Evolutionary conservation across 2,797 vertebrate genomes (phyloP).

Genomic region (Pseudomugil tenellus): DNA sequence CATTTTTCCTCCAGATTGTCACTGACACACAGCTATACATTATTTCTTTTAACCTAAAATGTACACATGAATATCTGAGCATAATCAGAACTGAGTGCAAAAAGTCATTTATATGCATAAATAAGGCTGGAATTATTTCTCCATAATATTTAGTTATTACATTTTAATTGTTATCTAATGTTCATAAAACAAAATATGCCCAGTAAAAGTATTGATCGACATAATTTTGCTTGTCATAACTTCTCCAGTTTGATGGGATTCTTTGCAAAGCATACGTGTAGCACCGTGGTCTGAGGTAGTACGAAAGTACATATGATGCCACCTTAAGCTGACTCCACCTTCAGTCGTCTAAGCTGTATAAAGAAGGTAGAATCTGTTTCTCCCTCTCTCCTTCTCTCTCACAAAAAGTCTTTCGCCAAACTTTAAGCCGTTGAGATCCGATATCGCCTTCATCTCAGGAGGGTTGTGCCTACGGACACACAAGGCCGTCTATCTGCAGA

Average conservation of each 20-base stretch:
- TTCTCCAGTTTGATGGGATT: background rate
- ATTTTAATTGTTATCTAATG: background rate
- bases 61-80: background rate
- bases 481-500: conserved; percentile 65
- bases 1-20: conserved; percentile 60
- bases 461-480: conserved; percentile 68
- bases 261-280: background rate
- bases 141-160: accelerated
- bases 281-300: conserved; percentile 13
- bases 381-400: conserved; percentile 65
- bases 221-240: background rate
- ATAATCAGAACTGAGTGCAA: background rate
- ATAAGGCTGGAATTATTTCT: background rate
- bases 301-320: conserved; percentile 71
- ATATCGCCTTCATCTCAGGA: conserved; percentile 76
- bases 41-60: too few species aligned
- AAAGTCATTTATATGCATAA: background rate
- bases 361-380: conserved; percentile 81
- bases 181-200: background rate
- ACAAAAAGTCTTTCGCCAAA: conserved; percentile 64
- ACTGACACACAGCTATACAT: conserved; percentile 8
- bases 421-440: conserved; percentile 70
- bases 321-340: conserved; percentile 84
- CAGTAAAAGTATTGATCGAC: background rate
- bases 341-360: conserved; percentile 80